Conservation (phyloP, 2,113 vertebrate genomes). For the Saimiri boliviensis region DNA sequence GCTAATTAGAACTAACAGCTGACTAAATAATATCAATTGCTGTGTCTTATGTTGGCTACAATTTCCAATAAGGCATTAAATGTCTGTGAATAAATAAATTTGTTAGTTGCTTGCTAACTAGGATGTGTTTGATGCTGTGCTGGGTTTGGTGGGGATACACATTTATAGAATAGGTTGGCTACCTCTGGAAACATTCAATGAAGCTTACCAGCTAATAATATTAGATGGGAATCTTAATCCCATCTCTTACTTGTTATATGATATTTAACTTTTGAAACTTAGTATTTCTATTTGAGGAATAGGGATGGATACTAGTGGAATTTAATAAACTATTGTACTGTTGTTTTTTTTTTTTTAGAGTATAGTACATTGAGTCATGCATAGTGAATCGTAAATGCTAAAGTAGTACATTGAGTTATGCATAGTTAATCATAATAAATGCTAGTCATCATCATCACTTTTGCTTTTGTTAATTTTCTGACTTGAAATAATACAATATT, state of each 20-base stretch:
- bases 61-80: background rate
- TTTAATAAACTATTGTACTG: background rate
- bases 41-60: background rate
- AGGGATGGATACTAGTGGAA: background rate
- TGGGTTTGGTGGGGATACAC: background rate
- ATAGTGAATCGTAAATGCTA: background rate
- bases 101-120: background rate
- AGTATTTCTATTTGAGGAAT: background rate
- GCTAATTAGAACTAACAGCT: background rate
- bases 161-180: background rate
- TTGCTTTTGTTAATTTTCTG: background rate
- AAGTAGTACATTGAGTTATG: background rate
- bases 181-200: background rate
- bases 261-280: background rate
- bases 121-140: background rate
- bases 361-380: background rate
- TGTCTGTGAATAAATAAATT: conserved; percentile 9
- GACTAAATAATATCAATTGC: conserved; percentile 15
- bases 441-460: background rate
- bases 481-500: background rate
- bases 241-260: background rate
- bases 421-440: background rate
- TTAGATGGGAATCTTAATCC: background rate
- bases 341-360: background rate
- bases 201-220: background rate